Evolutionary conservation across 1,140 invertebrate genomes (phyloP).

Genomic region (Bradysia coprophila): DNA sequence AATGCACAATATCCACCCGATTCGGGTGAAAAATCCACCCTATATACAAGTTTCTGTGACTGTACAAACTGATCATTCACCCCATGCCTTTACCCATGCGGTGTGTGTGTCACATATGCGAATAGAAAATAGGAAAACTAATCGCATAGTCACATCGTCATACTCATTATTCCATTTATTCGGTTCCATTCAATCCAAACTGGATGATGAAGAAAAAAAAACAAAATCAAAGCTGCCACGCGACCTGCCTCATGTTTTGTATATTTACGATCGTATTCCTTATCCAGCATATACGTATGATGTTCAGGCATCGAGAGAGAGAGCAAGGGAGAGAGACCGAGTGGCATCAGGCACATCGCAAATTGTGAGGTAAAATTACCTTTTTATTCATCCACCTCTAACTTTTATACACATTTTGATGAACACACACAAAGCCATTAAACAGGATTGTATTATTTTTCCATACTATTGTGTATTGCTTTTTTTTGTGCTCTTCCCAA

Average conservation of each 20-base stretch:
- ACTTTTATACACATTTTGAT: not conserved
- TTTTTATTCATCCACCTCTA: not conserved
- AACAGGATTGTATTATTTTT: not conserved
- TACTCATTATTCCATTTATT: not conserved
- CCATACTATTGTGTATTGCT: not conserved
- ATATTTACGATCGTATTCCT: not conserved
- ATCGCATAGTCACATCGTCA: not conserved
- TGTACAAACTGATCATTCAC: not conserved
- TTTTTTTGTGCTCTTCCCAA: not conserved
- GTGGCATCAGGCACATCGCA: not conserved
- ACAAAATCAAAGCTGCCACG: not conserved
- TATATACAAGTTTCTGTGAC: no score
- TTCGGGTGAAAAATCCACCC: no score
- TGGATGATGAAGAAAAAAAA: not conserved
- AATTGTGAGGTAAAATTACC: not conserved
- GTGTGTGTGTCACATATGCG: not conserved
- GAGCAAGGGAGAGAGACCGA: not conserved
- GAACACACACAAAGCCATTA: not conserved
- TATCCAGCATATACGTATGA: not conserved
- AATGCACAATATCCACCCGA: no score
- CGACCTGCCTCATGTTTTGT: not conserved
- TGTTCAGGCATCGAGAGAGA: no score
- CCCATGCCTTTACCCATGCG: not conserved
- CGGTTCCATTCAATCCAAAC: not conserved
- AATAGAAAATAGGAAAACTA: not conserved